These are phyloP conservation scores for Arvicanthis niloticus DNA, from an alignment of 2,113 vertebrate species.

Conservation along the genomic window DNA sequence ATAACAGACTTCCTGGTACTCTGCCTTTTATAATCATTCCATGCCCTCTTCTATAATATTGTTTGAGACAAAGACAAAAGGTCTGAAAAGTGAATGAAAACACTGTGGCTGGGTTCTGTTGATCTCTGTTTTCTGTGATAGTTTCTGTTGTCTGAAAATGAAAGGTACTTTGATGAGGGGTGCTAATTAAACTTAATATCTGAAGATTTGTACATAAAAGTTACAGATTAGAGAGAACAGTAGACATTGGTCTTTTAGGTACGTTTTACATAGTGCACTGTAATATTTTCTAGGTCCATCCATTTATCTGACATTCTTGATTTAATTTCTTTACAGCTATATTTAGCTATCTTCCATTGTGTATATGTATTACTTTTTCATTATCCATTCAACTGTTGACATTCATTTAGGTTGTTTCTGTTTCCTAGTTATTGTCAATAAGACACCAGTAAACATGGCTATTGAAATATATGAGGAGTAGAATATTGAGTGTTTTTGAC, in stretches of 20 bases:
- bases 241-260: neutral
- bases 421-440: neutral
- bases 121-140: neutral
- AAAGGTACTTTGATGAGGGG: neutral
- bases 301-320: neutral
- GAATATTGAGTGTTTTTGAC: neutral
- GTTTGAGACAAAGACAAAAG: neutral
- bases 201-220: neutral
- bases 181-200: neutral
- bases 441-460: neutral
- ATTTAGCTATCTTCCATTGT: neutral
- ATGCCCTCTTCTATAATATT: neutral
- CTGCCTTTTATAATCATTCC: neutral
- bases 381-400: neutral
- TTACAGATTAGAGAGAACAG: neutral
- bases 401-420: neutral
- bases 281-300: neutral
- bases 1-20: neutral
- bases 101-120: neutral
- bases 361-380: neutral
- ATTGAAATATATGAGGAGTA: neutral
- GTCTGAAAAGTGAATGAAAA: neutral
- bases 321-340: neutral
- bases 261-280: neutral
- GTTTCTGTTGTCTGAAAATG: neutral